Conservation (phyloP, 2,113 vertebrate species). For the Charadrius vociferus region DNA sequence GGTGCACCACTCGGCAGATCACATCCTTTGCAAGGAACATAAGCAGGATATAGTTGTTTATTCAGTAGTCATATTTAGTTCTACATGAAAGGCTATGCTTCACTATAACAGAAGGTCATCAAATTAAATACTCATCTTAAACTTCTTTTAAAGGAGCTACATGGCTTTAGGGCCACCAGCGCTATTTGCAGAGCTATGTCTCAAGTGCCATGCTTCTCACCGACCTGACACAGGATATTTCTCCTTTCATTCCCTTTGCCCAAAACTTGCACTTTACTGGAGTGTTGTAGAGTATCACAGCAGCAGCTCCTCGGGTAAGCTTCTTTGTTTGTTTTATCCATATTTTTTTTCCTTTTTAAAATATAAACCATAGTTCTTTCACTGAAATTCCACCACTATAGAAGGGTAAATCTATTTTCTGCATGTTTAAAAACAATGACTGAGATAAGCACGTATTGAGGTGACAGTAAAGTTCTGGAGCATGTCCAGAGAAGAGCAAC, state of each 20-base stretch:
- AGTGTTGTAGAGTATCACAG: neutral
- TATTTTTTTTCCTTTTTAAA: neutral
- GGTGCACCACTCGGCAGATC: neutral
- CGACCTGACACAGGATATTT: neutral
- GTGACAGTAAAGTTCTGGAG: neutral
- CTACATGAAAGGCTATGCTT: neutral
- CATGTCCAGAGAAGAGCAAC: neutral
- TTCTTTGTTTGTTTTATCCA: neutral
- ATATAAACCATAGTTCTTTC: neutral
- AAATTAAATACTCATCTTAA: neutral
- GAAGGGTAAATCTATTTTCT: neutral
- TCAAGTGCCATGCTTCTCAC: neutral
- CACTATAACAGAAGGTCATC: neutral
- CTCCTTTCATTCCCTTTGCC: neutral
- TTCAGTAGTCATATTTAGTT: neutral
- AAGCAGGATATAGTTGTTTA: neutral
- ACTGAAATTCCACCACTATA: neutral
- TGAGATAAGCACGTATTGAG: neutral
- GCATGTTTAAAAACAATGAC: neutral
- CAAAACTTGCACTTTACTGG: neutral
- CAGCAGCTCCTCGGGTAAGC: neutral
- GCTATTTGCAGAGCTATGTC: neutral
- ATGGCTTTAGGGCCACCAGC: neutral
- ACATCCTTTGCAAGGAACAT: neutral
- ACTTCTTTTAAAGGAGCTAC: neutral